A percentile compares a stretch with the other conserved stretches of the same genome.
These are phyloP conservation scores for Geopemphigus sp. DNA, from an alignment of 1,140 invertebrate genomes.

Conservation along the genomic window DNA sequence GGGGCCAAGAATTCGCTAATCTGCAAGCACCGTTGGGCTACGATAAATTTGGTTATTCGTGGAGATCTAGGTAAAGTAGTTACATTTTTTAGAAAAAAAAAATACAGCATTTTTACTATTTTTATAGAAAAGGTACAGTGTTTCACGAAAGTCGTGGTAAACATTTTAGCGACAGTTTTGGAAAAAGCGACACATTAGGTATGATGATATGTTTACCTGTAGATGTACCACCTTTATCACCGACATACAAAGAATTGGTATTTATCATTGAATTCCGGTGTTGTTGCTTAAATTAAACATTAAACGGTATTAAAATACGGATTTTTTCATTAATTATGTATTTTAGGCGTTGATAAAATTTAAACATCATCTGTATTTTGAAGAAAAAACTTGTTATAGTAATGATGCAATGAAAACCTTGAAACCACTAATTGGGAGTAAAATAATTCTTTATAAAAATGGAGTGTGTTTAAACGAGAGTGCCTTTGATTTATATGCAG, in stretches of 20 bases:
- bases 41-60: conserved; percentile 98
- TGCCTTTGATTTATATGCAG: conserved; percentile 80
- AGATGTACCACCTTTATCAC: conserved; percentile 70
- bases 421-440: conserved; percentile 70
- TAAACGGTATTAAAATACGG: no score
- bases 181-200: conserved; percentile 90
- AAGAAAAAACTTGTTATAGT: conserved; percentile 86
- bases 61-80: conserved; percentile 78
- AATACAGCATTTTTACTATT: neutral
- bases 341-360: conserved; percentile 91
- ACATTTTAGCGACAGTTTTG: conserved; percentile 82
- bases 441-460: conserved; percentile 93
- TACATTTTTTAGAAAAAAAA: neutral
- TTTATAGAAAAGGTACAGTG: conserved; percentile 70
- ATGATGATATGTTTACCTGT: conserved; percentile 82
- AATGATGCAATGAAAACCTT: conserved; percentile 77
- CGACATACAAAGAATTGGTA: conserved; percentile 90
- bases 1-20: conserved; percentile 91
- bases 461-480: conserved; percentile 82
- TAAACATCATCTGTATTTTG: conserved; percentile 96
- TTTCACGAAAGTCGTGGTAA: conserved; percentile 95
- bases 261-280: conserved; percentile 51
- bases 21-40: conserved; percentile 88
- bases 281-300: no score
- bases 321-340: conserved; percentile 32